A percentile compares a stretch with the other conserved stretches of the same genome.
phyloP scores from a whole-genome alignment of 2,113 vertebrate genomes.

The Cacatua alba region DNA sequence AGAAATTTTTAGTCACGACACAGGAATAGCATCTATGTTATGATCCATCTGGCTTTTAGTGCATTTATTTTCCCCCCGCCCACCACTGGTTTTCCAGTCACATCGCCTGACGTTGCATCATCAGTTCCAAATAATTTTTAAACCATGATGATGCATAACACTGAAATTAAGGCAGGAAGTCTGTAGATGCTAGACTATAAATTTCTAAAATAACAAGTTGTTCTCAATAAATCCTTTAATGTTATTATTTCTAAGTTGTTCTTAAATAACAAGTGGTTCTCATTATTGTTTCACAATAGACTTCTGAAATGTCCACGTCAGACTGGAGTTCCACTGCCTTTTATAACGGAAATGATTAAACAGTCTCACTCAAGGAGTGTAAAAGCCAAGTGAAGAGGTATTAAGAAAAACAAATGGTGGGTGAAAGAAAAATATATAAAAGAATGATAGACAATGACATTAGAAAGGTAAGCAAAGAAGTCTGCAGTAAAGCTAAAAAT shows the following conservation, averaged over 20 bases:
- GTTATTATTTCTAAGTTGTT: background rate
- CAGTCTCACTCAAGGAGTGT: background rate
- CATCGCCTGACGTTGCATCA: background rate
- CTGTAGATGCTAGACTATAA: background rate
- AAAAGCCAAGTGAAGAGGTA: background rate
- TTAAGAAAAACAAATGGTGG: background rate
- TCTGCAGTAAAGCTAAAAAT: background rate
- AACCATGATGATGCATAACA: background rate
- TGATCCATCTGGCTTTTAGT: slow-evolving; percentile 2
- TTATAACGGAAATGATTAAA: background rate
- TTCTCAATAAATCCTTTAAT: background rate
- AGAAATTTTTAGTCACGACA: slow-evolving; percentile 20
- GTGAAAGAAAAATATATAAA: background rate
- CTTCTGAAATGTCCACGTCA: background rate
- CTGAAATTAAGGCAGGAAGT: background rate
- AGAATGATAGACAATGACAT: background rate
- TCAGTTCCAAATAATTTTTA: background rate
- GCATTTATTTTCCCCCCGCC: background rate
- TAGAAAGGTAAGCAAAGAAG: background rate
- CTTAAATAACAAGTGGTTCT: background rate
- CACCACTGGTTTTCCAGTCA: background rate
- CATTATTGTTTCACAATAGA: background rate
- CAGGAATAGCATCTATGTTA: slow-evolving; percentile 2
- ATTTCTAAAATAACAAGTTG: background rate
- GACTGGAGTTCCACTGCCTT: background rate